Evolutionary conservation across 2,113 vertebrate species (phyloP).

Genomic region (Mus pahari): DNA sequence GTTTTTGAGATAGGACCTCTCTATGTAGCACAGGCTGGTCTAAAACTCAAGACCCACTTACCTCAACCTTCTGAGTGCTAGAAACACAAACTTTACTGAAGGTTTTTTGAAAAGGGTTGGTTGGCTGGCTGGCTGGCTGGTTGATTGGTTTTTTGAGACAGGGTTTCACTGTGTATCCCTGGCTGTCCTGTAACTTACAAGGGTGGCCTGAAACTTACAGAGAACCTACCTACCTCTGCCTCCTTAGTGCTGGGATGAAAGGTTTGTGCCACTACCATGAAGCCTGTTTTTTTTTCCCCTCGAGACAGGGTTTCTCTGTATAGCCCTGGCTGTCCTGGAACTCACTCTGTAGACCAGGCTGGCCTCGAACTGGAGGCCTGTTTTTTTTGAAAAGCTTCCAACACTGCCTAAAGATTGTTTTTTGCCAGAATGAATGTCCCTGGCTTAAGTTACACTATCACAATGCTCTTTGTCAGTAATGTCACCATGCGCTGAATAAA

Average conservation of each 20-base stretch:
- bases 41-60: background rate
- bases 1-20: background rate
- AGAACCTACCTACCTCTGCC: background rate
- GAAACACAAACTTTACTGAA: background rate
- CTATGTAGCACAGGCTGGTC: background rate
- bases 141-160: too few species aligned
- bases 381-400: background rate
- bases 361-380: too few species aligned
- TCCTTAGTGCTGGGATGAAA: background rate
- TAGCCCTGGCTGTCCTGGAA: too few species aligned
- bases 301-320: too few species aligned
- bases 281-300: background rate
- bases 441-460: conserved; percentile 1
- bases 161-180: too few species aligned
- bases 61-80: background rate
- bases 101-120: background rate
- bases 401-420: background rate
- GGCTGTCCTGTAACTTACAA: too few species aligned
- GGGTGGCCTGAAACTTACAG: background rate
- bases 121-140: background rate
- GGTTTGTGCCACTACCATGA: background rate
- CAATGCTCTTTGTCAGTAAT: background rate
- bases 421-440: background rate
- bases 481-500: conserved; percentile 12
- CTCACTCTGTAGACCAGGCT: too few species aligned